Conservation (phyloP, 2,888 invertebrate genomes). For the Parnassius apollo region DNA sequence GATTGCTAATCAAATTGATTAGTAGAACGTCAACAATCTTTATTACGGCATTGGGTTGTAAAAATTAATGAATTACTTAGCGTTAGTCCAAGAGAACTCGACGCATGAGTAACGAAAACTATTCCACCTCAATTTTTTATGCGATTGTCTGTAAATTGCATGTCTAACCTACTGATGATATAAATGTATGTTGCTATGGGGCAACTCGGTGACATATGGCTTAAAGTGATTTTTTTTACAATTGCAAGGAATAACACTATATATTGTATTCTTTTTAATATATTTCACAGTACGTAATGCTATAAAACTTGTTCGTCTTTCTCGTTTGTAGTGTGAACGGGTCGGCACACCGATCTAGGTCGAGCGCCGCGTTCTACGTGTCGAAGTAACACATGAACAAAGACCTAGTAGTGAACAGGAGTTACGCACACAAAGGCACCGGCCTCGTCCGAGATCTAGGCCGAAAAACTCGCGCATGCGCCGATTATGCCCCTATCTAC, state of each 20-base stretch:
- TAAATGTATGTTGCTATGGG: no score
- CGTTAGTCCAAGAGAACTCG: no score
- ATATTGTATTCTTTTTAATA: background rate
- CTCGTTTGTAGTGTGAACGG: conserved; percentile 30
- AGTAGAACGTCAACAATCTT: no score
- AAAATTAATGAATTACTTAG: background rate
- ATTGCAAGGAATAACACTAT: background rate
- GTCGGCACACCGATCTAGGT: conserved; percentile 48
- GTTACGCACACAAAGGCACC: conserved; percentile 36
- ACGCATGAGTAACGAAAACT: no score
- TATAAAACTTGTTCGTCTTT: conserved; percentile 32
- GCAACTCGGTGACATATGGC: no score
- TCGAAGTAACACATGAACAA: conserved; percentile 51
- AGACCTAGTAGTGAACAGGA: conserved; percentile 34
- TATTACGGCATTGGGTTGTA: no score
- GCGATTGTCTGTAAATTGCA: no score
- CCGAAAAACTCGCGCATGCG: conserved; percentile 66
- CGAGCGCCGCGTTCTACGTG: conserved; percentile 57
- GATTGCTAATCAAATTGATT: no score
- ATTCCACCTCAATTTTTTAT: no score
- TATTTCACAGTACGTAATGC: conserved; percentile 22
- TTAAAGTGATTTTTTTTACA: no score
- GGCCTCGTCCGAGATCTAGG: conserved; percentile 59
- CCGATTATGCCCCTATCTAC: conserved; percentile 33
- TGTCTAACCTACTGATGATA: no score